Evolutionary conservation across 2,888 invertebrate species (phyloP).

Genomic region (Tridacna crocea): DNA sequence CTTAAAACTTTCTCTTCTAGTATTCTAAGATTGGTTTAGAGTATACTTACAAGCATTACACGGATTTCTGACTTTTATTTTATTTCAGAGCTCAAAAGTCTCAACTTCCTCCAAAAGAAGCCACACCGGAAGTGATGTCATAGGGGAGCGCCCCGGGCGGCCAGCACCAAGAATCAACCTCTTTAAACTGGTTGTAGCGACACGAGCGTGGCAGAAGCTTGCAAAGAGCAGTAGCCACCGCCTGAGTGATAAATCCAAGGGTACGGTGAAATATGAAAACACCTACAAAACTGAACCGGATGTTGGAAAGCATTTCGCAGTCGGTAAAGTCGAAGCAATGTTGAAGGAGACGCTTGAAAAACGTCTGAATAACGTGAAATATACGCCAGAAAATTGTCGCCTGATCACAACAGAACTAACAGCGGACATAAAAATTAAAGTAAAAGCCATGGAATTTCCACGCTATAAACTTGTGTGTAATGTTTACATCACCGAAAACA

Average conservation of each 20-base stretch:
- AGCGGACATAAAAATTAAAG: slow-evolving; percentile 69
- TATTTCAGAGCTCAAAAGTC: no score
- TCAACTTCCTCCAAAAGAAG: slow-evolving; percentile 41
- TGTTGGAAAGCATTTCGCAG: slow-evolving; percentile 63
- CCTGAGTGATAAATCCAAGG: slow-evolving; percentile 40
- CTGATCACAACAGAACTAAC: slow-evolving; percentile 70
- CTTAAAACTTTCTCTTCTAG: no score
- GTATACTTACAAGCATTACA: no score
- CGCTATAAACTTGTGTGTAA: slow-evolving; percentile 79
- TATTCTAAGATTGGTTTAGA: no score
- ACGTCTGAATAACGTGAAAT: slow-evolving; percentile 67
- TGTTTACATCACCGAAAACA: slow-evolving; percentile 76
- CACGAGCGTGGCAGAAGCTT: slow-evolving; percentile 73
- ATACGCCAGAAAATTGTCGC: slow-evolving; percentile 68
- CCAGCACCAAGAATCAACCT: slow-evolving; percentile 67
- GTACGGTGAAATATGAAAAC: slow-evolving; percentile 69
- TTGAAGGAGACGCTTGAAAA: slow-evolving; percentile 68
- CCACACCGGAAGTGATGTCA: slow-evolving; percentile 44
- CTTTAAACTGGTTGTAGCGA: slow-evolving; percentile 73
- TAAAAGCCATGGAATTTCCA: slow-evolving; percentile 72
- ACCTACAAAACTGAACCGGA: slow-evolving; percentile 76
- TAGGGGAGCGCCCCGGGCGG: slow-evolving; percentile 42
- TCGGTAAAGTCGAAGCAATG: slow-evolving; percentile 66
- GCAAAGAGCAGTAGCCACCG: slow-evolving; percentile 60
- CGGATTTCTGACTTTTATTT: no score